Percentiles rank a stretch among this genome's conserved stretches.
These are phyloP conservation scores for Brevimyrus niger DNA, from an alignment of 2,113 vertebrate species.

Conservation along the genomic window DNA sequence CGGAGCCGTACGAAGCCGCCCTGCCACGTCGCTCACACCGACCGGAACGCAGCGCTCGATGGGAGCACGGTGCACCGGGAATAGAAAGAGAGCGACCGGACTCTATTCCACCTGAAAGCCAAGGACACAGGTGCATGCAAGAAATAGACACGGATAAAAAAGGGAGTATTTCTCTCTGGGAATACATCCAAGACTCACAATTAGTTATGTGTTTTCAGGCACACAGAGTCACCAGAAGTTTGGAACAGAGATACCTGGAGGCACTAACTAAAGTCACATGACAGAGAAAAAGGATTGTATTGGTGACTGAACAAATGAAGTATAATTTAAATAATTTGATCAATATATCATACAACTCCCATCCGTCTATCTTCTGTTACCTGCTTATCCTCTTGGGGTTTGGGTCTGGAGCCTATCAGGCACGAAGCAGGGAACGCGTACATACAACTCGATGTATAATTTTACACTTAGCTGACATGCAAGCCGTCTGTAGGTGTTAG, in stretches of 20 bases:
- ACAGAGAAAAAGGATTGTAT: neutral
- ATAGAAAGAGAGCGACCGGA: neutral
- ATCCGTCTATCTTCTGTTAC: too few relatives aligned
- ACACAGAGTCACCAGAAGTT: neutral
- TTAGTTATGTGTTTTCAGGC: neutral
- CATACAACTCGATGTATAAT: neutral
- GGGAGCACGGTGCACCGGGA: neutral
- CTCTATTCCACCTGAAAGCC: neutral
- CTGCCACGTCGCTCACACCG: neutral
- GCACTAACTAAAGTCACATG: neutral
- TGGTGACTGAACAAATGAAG: neutral
- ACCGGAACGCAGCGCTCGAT: neutral
- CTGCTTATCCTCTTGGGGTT: too few relatives aligned
- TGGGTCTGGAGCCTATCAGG: too few relatives aligned
- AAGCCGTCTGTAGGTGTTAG: neutral
- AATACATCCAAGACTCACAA: neutral
- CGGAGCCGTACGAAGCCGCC: neutral
- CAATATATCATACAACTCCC: neutral
- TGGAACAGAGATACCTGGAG: neutral
- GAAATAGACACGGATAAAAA: neutral
- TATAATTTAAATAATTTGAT: neutral
- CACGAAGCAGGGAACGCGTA: neutral
- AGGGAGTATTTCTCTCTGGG: neutral
- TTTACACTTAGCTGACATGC: neutral
- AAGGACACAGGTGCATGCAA: neutral